Evolutionary conservation across 2,888 invertebrate genomes (phyloP), one percentile per base, ranked within the genome.

Genomic region (Chrysopilus asiliformis): DNA sequence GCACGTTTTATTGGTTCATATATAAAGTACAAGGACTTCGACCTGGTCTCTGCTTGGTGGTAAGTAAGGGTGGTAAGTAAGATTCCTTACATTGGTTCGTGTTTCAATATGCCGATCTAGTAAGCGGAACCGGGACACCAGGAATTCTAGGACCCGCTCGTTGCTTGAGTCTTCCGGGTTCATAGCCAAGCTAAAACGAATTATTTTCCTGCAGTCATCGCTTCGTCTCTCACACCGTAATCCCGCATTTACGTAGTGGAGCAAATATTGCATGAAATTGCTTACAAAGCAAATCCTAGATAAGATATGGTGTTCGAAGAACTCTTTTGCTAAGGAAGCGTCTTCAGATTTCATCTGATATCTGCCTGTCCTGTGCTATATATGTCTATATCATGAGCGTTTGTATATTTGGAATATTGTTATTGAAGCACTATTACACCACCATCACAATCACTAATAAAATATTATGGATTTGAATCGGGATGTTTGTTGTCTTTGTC

Each of bases 261-360:
- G 20, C 36, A 36, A 34, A 34, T 36, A 32, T 32, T 31, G 17
- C 25, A 32, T 20, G 32, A 37, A 37, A 37, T 37, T 37, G 32
- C 36, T 37, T 37, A 32, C 36, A 37, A 37, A 37, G 36, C 36
- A 32, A 26, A 37, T 37, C 36, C 26, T 17, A 24, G 26, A 32
- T 30, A 37, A 32, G 30, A 37, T 37, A 30, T 25, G 30, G n/a
- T n/a, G n/a, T n/a, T 15, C 36, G 19, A 30, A 16, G 36, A 36
- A 17, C 6, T 22, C 29, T 26, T 34, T 34, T 34, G 34, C 16
- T n/a, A 34, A 14, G 22, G 12, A 36, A 15, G 14, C 29, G 9
- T 12, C 25, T 13, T 26, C 12, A 26, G 8, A 13, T 7, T 2
- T 12, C 14, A 26, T 10, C 5, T 14, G 7, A 7, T 8, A 7